Conservation (phyloP, 2,113 vertebrate species). For the Mastomys coucha region DNA sequence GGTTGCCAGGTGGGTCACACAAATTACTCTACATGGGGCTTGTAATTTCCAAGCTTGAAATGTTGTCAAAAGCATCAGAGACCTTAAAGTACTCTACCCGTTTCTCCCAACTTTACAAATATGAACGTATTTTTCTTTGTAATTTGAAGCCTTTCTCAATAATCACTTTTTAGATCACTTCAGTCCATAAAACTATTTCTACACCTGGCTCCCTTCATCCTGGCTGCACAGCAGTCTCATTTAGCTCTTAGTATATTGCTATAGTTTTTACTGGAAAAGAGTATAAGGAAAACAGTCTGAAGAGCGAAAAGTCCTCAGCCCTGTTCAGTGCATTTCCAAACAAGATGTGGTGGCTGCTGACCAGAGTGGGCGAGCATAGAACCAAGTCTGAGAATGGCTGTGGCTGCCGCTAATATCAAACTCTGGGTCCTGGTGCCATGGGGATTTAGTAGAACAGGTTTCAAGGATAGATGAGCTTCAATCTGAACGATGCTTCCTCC, state of each 20-base stretch:
- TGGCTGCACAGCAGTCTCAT: not conserved
- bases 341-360: not conserved
- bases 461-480: not conserved
- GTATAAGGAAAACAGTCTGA: not conserved
- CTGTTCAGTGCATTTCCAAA: conserved; percentile 1
- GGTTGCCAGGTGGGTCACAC: not conserved
- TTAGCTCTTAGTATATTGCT: not conserved
- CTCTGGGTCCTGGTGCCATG: rapidly evolving
- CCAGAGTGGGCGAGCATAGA: not conserved
- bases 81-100: not conserved
- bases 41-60: conserved; percentile 29
- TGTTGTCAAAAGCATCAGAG: not conserved
- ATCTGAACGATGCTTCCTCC: not conserved
- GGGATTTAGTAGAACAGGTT: not conserved
- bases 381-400: not conserved
- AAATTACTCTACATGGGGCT: not conserved
- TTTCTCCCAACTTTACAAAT: not conserved
- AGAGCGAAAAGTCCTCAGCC: not conserved
- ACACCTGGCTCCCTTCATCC: not conserved
- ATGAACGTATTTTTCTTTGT: not conserved
- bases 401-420: not conserved
- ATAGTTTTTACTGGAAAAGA: not conserved
- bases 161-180: not conserved
- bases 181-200: not conserved
- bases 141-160: not conserved